Evolutionary conservation across 2,888 invertebrate species (phyloP), one percentile per base, ranked within the genome.

Genomic region (Ochropacha duplaris): DNA sequence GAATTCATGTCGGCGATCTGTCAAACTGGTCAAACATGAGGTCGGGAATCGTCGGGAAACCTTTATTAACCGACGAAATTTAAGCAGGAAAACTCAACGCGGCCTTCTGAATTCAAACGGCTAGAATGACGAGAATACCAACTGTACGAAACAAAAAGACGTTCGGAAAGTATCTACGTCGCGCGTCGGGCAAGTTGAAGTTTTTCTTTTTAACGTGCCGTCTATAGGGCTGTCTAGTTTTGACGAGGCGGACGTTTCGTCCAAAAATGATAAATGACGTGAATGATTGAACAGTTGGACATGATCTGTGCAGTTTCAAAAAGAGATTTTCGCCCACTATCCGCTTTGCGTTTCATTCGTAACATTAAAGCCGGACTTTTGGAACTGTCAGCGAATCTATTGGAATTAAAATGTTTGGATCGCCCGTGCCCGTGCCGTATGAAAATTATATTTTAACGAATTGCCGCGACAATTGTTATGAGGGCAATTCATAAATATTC

Each of bases 11-110:
- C 84, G 85, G 83, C 89, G 86, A 89, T 90, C 90, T 92, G 92
- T 92, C 92, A 92, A 90, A 90, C 90, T 88, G 90, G 86, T 86
- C 90, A 88, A 91, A 92, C 88, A 85, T 81, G 85, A 84, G 84
- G 78, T 75, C 73, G 71, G 9, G 78, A 78, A 79, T 83, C 75
- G 82, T 80, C 81, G 83, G 81, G 74, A 75, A 76, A 78, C 76
- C 79, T 76, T 76, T 83, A 85, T 83, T 83, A 84, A 73, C 78
- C 81, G 77, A 65, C 80, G 73, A 79, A 83, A 80, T 85, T 81
- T 77, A 81, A 82, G 79, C 78, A 84, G 79, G 76, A 68, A 79
- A 82, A 76, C 72, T 77, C 74, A 60, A 64, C 65, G 61, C 57
- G 59, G 55, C 60, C 76, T 75, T 76, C 77, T 61, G 68, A 79